Conservation (phyloP, 2,888 invertebrate genomes). For the Eilema depressum region DNA sequence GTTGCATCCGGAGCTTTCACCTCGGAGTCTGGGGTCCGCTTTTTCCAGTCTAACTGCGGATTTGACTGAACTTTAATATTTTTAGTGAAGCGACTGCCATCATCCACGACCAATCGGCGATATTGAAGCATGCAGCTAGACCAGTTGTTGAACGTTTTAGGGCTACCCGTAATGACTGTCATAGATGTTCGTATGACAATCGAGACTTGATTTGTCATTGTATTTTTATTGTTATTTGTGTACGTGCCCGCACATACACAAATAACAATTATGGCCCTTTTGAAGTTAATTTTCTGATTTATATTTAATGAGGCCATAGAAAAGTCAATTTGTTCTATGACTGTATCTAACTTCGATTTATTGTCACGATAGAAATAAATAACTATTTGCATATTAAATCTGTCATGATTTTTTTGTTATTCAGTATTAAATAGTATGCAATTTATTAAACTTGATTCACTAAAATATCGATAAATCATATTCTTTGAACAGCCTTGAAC, state of each 20-base stretch:
- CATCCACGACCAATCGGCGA: no score
- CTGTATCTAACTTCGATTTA: conserved; percentile 2
- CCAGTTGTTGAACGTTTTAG: no score
- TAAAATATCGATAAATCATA: not conserved
- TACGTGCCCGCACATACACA: not conserved
- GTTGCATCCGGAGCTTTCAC: no score
- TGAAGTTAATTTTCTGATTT: not conserved
- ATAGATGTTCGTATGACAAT: no score
- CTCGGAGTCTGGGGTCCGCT: no score
- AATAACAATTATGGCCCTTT: not conserved
- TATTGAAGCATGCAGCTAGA: no score
- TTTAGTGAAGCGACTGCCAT: no score
- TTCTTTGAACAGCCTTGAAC: conserved; percentile 6
- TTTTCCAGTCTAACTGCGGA: no score
- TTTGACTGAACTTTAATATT: no score
- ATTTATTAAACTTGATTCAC: conserved; percentile 6
- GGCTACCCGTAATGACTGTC: no score
- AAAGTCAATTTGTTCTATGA: not conserved
- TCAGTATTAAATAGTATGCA: not conserved
- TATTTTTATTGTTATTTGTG: no score
- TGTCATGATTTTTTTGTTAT: not conserved
- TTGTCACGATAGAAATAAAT: not conserved
- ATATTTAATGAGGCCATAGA: not conserved
- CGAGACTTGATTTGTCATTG: no score
- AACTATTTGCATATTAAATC: conserved; percentile 3